Evolutionary conservation across 2,797 vertebrate genomes (phyloP), one percentile per base, ranked within the genome.

Genomic region (Pyrocephalus nanus): DNA sequence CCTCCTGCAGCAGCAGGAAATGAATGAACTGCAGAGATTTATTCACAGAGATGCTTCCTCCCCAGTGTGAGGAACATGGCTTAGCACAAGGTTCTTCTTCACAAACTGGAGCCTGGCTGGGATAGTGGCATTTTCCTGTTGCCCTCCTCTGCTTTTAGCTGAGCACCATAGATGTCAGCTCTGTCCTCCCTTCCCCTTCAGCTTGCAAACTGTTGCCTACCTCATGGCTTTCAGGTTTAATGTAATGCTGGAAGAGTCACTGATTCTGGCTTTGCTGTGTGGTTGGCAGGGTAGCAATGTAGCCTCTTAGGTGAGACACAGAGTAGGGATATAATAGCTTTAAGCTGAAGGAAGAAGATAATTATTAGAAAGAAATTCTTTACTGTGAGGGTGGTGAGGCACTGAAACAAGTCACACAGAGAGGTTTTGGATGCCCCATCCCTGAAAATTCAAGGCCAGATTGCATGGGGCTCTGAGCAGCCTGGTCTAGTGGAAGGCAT

Each of bases 191-290:
- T 75, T 93, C 62, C 21, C 29, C 32, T 32, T n/a, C 2, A 4
- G 40, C 86, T 81, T 66, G 86, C 34, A 71, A 89, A 76, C 86
- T 51, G 74, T 76, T 95, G 71, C 94, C 81, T 78, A 67, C 30
- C 47, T 73, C 48, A 29, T 38, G 42, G 64, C 66, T 85, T 85
- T 88, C 60, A 65, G 51, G 81, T 92, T 90, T 80, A 29, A 54
- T 13, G 71, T 76, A 64, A 84, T 48, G 62, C 57, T 80, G 95
- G 81, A 95, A 53, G 87, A 96, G 50, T 85, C 73, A 75, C 92
- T 95, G 73, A 82, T 86, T 95, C 65, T 82, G 77, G 48, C 55
- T 94, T 94, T 84, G 57, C 80, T 71, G 36, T 48, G 72, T 88
- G 64, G 70, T 32, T 90, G 77, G 67, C 81, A 92, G 30, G 36